phyloP scores from a whole-genome alignment of 2,888 invertebrate genomes.

The Habrosyne pyritoides region DNA sequence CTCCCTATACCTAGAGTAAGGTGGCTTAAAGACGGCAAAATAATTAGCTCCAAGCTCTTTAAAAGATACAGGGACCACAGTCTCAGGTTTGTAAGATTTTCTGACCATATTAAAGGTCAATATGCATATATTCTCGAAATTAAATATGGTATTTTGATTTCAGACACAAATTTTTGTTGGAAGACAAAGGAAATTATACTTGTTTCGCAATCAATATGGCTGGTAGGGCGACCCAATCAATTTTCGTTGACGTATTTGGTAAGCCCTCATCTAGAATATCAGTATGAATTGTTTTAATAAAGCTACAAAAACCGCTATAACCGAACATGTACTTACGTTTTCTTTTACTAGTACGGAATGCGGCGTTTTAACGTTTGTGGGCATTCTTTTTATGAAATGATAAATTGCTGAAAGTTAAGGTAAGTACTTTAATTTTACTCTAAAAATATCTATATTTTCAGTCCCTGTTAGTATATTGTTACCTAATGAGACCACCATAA shows the following conservation, averaged over 20 bases:
- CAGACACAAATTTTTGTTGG: slow-evolving; percentile 28
- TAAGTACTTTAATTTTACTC: too few relatives aligned
- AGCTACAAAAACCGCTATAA: too few relatives aligned
- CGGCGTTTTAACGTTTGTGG: too few relatives aligned
- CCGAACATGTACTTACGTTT: too few relatives aligned
- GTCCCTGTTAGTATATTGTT: background rate
- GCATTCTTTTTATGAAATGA: background rate
- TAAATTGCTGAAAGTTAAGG: too few relatives aligned
- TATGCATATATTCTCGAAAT: background rate
- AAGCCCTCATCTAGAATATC: too few relatives aligned
- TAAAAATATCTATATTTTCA: background rate
- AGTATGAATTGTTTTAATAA: too few relatives aligned
- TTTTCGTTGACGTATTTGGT: background rate
- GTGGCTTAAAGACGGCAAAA: slow-evolving; percentile 17
- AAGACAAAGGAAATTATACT: slow-evolving; percentile 29
- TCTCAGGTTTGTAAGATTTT: slow-evolving; percentile 29
- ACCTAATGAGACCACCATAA: background rate
- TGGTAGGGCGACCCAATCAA: slow-evolving; percentile 18
- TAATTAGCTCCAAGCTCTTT: slow-evolving; percentile 5
- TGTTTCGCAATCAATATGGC: slow-evolving; percentile 37
- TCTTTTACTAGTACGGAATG: too few relatives aligned
- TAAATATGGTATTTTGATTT: slow-evolving; percentile 8
- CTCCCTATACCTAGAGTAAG: slow-evolving; percentile 16
- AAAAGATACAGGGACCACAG: slow-evolving; percentile 21
- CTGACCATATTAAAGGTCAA: background rate